Conservation (phyloP, 1,140 invertebrate genomes). For the Lucilia cuprina region DNA sequence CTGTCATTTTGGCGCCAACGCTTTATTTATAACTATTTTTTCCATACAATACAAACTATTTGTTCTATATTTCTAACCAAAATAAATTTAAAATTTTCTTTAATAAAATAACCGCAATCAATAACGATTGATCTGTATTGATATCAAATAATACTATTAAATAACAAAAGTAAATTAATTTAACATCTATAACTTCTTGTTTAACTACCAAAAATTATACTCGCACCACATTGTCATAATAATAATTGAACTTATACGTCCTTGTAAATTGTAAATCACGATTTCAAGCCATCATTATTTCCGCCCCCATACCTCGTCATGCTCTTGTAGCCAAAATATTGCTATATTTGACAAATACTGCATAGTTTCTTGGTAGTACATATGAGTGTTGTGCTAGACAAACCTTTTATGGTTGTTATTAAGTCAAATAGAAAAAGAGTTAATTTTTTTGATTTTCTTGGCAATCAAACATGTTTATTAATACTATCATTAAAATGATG, state of each 20-base stretch:
- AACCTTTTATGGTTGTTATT: neutral
- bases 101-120: neutral
- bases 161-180: conserved; percentile 14
- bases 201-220: conserved; percentile 25
- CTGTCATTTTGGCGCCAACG: conserved; percentile 6
- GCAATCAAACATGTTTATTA: neutral
- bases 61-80: neutral
- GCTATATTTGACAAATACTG: neutral
- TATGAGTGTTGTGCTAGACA: neutral
- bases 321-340: neutral
- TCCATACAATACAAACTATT: neutral
- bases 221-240: neutral
- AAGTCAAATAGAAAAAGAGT: neutral
- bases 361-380: neutral
- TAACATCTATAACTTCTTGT: conserved; percentile 26
- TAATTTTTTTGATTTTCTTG: neutral
- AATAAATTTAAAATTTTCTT: neutral
- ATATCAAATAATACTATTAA: conserved; percentile 9
- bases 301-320: neutral
- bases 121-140: conserved; percentile 16
- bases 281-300: conserved; percentile 13
- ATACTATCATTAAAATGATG: neutral
- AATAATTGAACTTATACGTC: neutral
- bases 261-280: conserved; percentile 31
- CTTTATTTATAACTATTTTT: neutral